Base-by-base conservation (phyloP, 1,140 invertebrate species). In the Lasioglossum baleicum region DNA sequence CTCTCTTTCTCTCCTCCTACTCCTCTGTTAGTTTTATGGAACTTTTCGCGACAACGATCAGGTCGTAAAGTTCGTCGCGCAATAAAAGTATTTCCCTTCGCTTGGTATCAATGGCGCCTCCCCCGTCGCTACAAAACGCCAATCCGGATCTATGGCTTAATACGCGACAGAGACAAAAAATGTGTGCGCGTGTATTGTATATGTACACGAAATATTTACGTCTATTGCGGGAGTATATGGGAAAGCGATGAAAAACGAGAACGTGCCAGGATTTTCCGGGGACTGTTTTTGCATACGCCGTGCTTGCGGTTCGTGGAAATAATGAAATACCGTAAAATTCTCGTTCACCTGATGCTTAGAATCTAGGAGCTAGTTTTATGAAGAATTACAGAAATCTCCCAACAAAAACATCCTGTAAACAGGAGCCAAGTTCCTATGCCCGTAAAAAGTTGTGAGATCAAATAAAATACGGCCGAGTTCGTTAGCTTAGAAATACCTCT, bases 21-120 rank as follows among this genome's bases (percentile, higher is more conserved):
- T 35, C 35, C 35, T 35, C 35, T 35, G 17, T 15, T 42, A 20
- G 26, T 71, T 51, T 71, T 53, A 77, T 77, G 61, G n/a, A 71
- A 64, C 42, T 51, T 65, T 63, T 26, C 3, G 31, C n/a, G 44
- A 44, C 31, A 15, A 51, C 31, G 26, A 77, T 70, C 66, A n/a
- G 8, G 17, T 26, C 42, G 31, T 26, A 63, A 51, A 61, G 26
- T 22, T 51, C 4, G 2, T n/a, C 40, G 6, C 15, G 66, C 22
- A 11, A 35, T 7, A 40, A 35, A 76, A 51, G 68, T 51, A 76
- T 76, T 61, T 61, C 1, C 61, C 20, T 8, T 15, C 35, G 67
- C 7, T 58, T n/a, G 40, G 17, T 42, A 48, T 58, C 22, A 20
- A 68, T n/a, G n/a, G 0, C 2, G 42, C 15, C 11, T 13, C 7